Conservation (phyloP, 2,888 invertebrate genomes). For the Synergus japonicus region DNA sequence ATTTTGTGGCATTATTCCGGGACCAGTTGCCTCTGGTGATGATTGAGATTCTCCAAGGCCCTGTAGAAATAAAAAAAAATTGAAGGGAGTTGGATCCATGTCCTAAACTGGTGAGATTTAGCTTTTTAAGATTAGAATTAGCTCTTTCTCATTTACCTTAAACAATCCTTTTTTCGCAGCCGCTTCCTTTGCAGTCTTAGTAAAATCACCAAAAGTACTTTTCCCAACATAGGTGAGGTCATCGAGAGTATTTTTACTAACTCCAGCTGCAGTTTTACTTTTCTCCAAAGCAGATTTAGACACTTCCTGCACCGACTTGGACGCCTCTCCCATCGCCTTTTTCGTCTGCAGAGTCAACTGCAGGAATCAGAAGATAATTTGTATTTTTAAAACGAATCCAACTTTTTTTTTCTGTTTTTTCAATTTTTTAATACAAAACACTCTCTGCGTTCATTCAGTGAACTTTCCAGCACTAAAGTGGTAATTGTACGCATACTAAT, state of each 20-base stretch:
- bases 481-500: slow-evolving; percentile 8
- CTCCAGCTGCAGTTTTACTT: slow-evolving; percentile 92
- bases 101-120: no score
- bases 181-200: slow-evolving; percentile 93
- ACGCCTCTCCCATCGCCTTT: slow-evolving; percentile 90
- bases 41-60: slow-evolving; percentile 78
- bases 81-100: neutral
- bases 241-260: slow-evolving; percentile 92
- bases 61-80: slow-evolving; percentile 62
- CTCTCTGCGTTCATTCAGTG: slow-evolving; percentile 17
- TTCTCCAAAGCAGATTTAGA: slow-evolving; percentile 91
- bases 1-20: slow-evolving; percentile 74
- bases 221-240: slow-evolving; percentile 94
- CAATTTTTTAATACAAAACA: neutral
- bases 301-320: slow-evolving; percentile 90
- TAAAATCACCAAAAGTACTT: slow-evolving; percentile 92
- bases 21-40: slow-evolving; percentile 69
- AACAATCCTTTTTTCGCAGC: slow-evolving; percentile 91
- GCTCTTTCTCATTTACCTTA: slow-evolving; percentile 79
- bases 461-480: slow-evolving; percentile 22
- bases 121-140: neutral
- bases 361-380: slow-evolving; percentile 42
- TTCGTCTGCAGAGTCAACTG: slow-evolving; percentile 92
- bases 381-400: slow-evolving; percentile 23
- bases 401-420: slow-evolving; percentile 27